Conservation (phyloP, 1,140 invertebrate genomes). For the Lepidurus packardi region DNA sequence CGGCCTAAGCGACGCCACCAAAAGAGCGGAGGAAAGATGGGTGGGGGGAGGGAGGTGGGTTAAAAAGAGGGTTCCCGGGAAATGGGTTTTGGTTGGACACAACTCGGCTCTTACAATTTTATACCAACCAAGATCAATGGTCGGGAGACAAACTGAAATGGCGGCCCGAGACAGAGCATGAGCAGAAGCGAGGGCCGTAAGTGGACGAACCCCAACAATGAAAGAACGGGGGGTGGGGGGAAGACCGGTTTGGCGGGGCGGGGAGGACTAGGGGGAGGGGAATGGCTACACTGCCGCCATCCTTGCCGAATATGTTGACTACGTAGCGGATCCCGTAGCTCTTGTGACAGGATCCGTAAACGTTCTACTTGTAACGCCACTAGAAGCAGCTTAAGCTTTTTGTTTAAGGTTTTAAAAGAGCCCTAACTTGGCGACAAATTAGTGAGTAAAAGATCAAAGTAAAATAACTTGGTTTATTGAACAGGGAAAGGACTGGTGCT, state of each 20-base stretch:
- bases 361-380: neutral
- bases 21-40: neutral
- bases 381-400: neutral
- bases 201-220: neutral
- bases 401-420: neutral
- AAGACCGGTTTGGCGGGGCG: neutral
- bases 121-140: neutral
- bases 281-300: neutral
- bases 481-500: neutral
- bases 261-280: neutral
- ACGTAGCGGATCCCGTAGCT: neutral
- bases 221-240: neutral
- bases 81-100: constrained; percentile 11
- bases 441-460: neutral
- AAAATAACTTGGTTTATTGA: neutral
- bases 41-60: neutral
- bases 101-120: neutral
- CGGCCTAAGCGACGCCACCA: neutral
- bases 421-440: neutral
- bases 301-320: constrained; percentile 3
- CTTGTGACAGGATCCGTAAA: neutral
- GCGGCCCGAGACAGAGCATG: neutral
- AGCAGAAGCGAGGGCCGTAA: neutral
- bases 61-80: neutral
- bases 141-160: neutral